Evolutionary conservation across 2,888 invertebrate species (phyloP).

Genomic region (Drosophila stalkeri): DNA sequence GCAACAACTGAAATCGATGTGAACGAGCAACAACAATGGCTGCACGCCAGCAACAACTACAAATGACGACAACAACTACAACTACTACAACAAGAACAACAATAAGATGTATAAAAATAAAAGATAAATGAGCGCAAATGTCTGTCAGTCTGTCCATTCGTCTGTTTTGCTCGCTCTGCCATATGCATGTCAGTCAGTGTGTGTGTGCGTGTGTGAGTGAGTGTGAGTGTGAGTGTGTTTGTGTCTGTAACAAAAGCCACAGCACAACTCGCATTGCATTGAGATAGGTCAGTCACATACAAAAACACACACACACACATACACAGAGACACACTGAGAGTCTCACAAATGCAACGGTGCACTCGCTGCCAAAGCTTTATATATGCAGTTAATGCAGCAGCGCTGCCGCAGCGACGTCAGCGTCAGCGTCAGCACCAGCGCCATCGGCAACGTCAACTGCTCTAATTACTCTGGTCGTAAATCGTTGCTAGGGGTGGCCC

Average conservation of each 20-base stretch:
- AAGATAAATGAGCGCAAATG: conserved; percentile 74
- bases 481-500: conserved; percentile 58
- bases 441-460: conserved; percentile 59
- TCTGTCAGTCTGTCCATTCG: conserved; percentile 39
- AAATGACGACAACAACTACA: conserved; percentile 43
- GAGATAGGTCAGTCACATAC: conserved; percentile 83
- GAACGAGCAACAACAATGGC: conserved; percentile 58
- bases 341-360: conserved; percentile 64
- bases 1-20: conserved; percentile 47
- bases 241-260: conserved; percentile 62
- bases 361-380: conserved; percentile 57
- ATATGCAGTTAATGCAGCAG: conserved; percentile 48
- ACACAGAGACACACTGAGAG: conserved; percentile 10
- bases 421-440: conserved; percentile 32
- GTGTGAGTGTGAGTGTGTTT: conserved; percentile 3
- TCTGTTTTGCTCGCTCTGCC: conserved; percentile 33
- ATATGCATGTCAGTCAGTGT: background rate
- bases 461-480: conserved; percentile 71
- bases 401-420: conserved; percentile 41
- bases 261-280: conserved; percentile 80
- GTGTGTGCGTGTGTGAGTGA: conserved; percentile 4
- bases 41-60: conserved; percentile 58
- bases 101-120: conserved; percentile 66
- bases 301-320: conserved; percentile 44
- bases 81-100: conserved; percentile 41